Evolutionary conservation across 2,888 invertebrate genomes (phyloP).

Genomic region (Antheraea assamensis): DNA sequence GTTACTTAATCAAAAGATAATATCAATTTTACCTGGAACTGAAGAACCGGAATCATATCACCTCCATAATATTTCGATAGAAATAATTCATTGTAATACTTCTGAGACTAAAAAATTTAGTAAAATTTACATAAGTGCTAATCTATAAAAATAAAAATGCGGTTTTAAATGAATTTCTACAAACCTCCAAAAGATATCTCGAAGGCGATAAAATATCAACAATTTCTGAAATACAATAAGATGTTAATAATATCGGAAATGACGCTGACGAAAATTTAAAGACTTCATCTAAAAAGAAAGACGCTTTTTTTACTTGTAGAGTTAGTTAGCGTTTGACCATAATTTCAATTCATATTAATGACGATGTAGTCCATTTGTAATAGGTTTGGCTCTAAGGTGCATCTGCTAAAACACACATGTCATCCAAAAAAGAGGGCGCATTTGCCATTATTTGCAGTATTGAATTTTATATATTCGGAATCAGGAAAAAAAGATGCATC

Average conservation of each 20-base stretch:
- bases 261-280: no score
- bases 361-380: no score
- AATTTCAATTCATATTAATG: no score
- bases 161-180: slow-evolving; percentile 18
- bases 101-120: slow-evolving; percentile 56
- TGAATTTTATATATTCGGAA: no score
- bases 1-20: not conserved
- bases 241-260: slow-evolving; percentile 13
- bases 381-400: no score
- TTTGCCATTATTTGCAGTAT: no score
- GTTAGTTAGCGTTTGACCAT: no score
- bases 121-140: slow-evolving; percentile 14
- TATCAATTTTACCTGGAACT: slow-evolving; percentile 31
- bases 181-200: slow-evolving; percentile 62
- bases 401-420: no score
- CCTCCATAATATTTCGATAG: slow-evolving; percentile 38
- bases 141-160: not conserved
- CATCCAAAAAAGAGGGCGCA: no score
- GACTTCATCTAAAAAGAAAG: no score
- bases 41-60: slow-evolving; percentile 34
- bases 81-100: slow-evolving; percentile 62
- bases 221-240: slow-evolving; percentile 32
- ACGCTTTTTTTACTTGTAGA: no score
- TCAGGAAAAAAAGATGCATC: no score
- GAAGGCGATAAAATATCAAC: slow-evolving; percentile 55